These are phyloP conservation scores for Catostylus mosaicus DNA, from an alignment of 30 jellyfish, hydroid and myxozoan species.

Conservation along the genomic window DNA sequence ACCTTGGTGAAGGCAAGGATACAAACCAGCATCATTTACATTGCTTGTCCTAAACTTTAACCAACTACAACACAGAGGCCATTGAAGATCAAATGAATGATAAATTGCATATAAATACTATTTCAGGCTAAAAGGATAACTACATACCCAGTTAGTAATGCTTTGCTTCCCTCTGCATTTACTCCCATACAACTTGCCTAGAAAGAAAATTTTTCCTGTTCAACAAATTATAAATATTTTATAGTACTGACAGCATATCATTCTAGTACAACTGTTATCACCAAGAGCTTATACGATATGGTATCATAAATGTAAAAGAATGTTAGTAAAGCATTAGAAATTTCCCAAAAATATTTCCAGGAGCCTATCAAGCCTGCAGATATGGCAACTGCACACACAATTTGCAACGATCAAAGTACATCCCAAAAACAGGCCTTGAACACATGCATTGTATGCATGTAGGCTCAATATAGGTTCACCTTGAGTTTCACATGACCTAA, in stretches of 20 bases:
- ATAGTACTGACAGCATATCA: no score
- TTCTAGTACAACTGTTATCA: no score
- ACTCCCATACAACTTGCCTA: constrained; percentile 98
- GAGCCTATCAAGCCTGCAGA: no score
- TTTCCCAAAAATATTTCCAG: neutral
- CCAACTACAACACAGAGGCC: neutral
- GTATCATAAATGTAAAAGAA: neutral
- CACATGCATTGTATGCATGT: no score
- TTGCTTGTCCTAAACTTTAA: neutral
- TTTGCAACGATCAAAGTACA: no score
- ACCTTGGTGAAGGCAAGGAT: no score
- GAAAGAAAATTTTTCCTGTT: constrained; percentile 6
- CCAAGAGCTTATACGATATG: neutral
- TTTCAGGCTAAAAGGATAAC: neutral
- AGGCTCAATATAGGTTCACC: no score
- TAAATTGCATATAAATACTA: neutral
- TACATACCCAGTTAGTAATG: constrained; percentile 88
- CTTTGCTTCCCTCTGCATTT: constrained; percentile 71
- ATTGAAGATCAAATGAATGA: neutral
- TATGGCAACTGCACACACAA: no score
- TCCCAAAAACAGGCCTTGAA: no score
- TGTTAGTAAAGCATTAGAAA: no score
- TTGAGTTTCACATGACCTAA: no score
- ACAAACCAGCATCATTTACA: no score
- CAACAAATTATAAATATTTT: neutral